Evolutionary conservation across 1,140 invertebrate species (phyloP), one percentile per base, ranked within the genome.

Genomic region (Caligus rogercresseyi): DNA sequence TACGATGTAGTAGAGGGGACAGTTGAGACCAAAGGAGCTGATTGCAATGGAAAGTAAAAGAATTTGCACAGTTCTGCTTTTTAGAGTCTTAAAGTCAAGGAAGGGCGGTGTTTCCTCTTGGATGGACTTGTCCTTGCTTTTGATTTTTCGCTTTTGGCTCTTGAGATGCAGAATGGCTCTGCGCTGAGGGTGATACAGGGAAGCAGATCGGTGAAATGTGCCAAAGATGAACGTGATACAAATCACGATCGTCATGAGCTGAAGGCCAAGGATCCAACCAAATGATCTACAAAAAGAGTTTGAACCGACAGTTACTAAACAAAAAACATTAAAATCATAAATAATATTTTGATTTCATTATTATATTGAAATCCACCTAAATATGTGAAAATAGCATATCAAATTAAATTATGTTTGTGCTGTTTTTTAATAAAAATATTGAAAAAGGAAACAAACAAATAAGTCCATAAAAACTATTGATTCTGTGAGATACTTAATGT

Each of bases 151-250:
- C 69, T 89, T 87, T 72, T 91, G 87, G 70, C 87, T 89, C 72
- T 92, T 92, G 61, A 92, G 79, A 71, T 91, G 87, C 16, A 90
- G 76, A 67, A 92, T 91, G 24, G 88, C 87, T 53, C 88, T 78
- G 64, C 88, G 72, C 70, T 91, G 87, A 0, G 87, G 88, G 73
- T 92, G 88, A 69, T 92, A 92, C 0, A 92, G 75, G 0, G 87
- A 89, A 0, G 87, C 87, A 7, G 87, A 89, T 16, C 89, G 80
- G 71, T 91, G 91, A 74, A 88, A 87, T 1, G 85, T 87, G 18
- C 87, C 88, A 11, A 90, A 76, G 68, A 92, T 81, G 71, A 90
- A 91, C 0, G 86, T 89, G 3, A 85, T 73, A 65, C 88, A 87
- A 14, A 89, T 80, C 1, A 85, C 79, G 15, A 84, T 86, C 1